phyloP scores from a whole-genome alignment of 2,113 vertebrate species.

The Sisor rabdophorus region DNA sequence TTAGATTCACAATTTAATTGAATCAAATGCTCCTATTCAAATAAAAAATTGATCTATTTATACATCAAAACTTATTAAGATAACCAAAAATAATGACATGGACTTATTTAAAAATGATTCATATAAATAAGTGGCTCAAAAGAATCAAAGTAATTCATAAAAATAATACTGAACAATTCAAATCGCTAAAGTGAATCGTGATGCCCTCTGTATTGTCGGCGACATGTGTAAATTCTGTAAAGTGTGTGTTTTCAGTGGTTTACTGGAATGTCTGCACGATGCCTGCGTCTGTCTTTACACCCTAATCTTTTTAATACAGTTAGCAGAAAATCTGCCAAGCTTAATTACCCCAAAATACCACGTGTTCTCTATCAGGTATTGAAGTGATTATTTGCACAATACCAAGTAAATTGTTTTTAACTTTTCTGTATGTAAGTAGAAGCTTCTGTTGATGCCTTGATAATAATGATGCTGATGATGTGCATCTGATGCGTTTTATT shows the following conservation, averaged over 20 bases:
- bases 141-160: too few relatives aligned
- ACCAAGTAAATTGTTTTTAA: not conserved
- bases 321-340: not conserved
- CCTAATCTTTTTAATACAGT: not conserved
- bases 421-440: not conserved
- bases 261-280: not conserved
- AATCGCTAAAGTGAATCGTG: not conserved
- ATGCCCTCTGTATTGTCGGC: not conserved
- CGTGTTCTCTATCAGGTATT: not conserved
- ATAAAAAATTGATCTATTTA: not conserved
- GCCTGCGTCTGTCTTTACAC: not conserved
- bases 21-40: not conserved
- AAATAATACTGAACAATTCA: too few relatives aligned
- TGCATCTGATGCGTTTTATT: slow-evolving; percentile 36
- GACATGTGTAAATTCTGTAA: not conserved
- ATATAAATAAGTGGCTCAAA: not conserved
- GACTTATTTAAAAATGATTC: too few relatives aligned
- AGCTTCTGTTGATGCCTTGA: not conserved
- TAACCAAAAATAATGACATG: not conserved
- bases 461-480: slow-evolving; percentile 21
- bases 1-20: not conserved
- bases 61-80: not conserved
- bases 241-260: slow-evolving; percentile 6
- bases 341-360: not conserved
- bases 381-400: not conserved